Conservation (phyloP, 2,888 invertebrate genomes). For the Lepeophtheirus nordmannii region DNA sequence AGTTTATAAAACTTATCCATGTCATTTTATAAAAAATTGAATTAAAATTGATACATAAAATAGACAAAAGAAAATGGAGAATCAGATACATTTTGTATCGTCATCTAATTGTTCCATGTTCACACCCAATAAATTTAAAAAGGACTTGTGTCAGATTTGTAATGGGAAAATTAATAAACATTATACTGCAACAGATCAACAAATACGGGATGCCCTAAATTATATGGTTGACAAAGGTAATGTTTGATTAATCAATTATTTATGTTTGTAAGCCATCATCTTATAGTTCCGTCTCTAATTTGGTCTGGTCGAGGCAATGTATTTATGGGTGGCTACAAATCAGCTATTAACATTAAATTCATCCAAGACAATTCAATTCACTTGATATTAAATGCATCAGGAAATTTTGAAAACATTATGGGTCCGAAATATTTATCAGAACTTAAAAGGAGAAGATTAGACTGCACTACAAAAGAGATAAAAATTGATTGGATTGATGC, state of each 20-base stretch:
- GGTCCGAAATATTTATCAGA: slow-evolving; percentile 7
- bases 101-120: not conserved
- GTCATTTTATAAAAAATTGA: too few species aligned
- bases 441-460: not conserved
- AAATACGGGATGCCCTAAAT: not conserved
- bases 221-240: slow-evolving; percentile 1
- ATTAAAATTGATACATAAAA: too few species aligned
- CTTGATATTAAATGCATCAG: not conserved
- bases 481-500: not conserved
- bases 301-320: not conserved
- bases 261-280: not conserved
- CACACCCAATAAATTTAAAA: slow-evolving; percentile 1
- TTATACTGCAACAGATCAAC: not conserved
- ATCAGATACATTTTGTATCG: not conserved
- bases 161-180: slow-evolving; percentile 10
- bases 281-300: not conserved
- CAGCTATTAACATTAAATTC: slow-evolving; percentile 5
- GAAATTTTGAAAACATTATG: not conserved
- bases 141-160: slow-evolving; percentile 3
- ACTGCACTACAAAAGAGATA: not conserved
- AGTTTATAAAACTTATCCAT: too few species aligned
- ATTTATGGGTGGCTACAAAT: slow-evolving; percentile 17
- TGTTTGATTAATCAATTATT: not conserved
- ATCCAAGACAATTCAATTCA: not conserved
- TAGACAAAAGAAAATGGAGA: not conserved